Evolutionary conservation across 2,113 vertebrate species (phyloP).

Genomic region (Dryoscopus gambensis): DNA sequence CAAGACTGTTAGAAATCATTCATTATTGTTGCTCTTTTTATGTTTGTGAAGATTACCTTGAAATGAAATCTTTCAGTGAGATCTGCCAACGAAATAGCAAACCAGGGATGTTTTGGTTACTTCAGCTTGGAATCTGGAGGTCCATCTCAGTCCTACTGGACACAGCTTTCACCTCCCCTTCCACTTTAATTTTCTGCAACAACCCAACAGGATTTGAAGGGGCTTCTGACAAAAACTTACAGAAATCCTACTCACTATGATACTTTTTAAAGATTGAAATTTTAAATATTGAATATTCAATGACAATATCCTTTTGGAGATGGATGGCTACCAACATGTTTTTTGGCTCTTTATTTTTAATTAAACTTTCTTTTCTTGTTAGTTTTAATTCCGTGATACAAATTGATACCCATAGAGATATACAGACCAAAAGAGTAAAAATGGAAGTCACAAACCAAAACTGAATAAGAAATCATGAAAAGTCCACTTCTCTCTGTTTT

Average conservation of each 20-base stretch:
- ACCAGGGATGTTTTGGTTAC: neutral
- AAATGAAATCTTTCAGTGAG: neutral
- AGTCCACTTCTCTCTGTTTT: neutral
- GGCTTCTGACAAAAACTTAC: neutral
- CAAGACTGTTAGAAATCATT: neutral
- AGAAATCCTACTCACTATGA: neutral
- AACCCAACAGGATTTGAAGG: neutral
- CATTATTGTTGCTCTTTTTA: accelerated
- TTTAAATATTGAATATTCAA: neutral
- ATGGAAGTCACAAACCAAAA: neutral
- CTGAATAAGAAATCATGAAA: neutral
- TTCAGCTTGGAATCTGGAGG: neutral
- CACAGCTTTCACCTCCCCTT: neutral
- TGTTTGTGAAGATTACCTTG: neutral
- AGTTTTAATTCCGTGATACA: neutral
- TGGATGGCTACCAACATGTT: too few species aligned
- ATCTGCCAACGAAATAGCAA: neutral
- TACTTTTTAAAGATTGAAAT: neutral
- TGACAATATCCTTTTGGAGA: neutral
- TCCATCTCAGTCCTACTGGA: neutral
- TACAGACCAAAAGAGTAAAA: neutral
- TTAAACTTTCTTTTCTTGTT: neutral
- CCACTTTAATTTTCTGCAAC: neutral
- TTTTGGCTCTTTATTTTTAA: neutral
- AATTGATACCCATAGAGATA: accelerated